Base-by-base conservation (phyloP, 35 echinoderm and acorn worm species). In the Acanthaster planci region DNA sequence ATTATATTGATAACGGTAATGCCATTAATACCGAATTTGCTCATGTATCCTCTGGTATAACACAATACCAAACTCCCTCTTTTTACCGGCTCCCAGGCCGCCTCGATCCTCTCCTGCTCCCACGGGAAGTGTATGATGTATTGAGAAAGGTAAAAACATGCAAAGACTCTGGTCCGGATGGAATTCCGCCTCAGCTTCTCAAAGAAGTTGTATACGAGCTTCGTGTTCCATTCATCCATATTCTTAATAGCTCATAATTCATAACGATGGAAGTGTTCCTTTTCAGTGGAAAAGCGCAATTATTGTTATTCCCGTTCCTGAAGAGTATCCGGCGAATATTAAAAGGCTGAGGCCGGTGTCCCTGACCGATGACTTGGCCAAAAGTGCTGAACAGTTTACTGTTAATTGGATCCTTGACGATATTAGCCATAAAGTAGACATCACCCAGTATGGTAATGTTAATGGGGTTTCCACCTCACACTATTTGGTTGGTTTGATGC, bases 171-270 rank as follows among this genome's bases (percentile, higher is more conserved):
- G 86, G 86, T 58, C 55, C 77, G 3, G 67, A 77, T 83, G 22
- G 64, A 5, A 76, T 92, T 76, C 76, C 84, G 26, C 32, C 90
- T 18, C 72, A 78, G 67, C 64, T 92, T 40, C 55, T 92, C 4
- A 85, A 39, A 38, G 90, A 92, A 92, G 87, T 87, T 79, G 60
- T 78, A 2, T 82, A 87, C 37, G 90, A 92, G 72, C 38, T 87
- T 26, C 77, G 64, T 56, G 8, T 23, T 21, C 90, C 90, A 12
- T 60, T 92, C 7, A 77, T 64, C 10, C 37, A 64, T 92, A 27
- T 39, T 7, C 40, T 87, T 2, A 92, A 92, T 67, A 37, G 42
- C 47, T 87, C 90, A 16, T 87, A n/a, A n/a, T n/a, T n/a, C 36
- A 82, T 40, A 37, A 60, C 2, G 52, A 87, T 8, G 81, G 84